Conservation (phyloP, 2,113 vertebrate species). For the Oreochromis tanganicae region DNA sequence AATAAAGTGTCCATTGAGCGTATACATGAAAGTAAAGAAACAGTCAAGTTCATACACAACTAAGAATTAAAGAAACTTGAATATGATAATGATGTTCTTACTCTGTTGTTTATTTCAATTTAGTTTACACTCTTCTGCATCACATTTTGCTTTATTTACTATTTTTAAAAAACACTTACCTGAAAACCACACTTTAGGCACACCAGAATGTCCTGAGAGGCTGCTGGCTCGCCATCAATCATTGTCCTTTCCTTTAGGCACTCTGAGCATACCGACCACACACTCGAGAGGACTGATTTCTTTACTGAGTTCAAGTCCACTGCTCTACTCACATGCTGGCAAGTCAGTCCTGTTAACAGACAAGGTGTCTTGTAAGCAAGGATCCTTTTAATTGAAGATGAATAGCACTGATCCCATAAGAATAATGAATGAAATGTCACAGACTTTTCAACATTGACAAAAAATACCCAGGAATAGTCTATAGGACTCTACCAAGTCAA, state of each 20-base stretch:
- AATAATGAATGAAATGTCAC: not conserved
- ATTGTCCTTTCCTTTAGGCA: constrained; percentile 86
- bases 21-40: not conserved
- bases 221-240: constrained; percentile 73
- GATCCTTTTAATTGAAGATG: not conserved
- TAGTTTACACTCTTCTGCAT: not conserved
- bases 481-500: not conserved
- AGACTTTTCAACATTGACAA: not conserved
- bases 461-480: not conserved
- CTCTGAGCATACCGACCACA: constrained; percentile 89
- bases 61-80: not conserved
- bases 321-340: constrained; percentile 88
- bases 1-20: not conserved
- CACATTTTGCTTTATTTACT: not conserved
- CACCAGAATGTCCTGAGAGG: constrained; percentile 81
- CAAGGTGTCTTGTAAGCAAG: not conserved
- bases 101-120: not conserved
- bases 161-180: constrained; percentile 68
- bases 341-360: constrained; percentile 79
- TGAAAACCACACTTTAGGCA: constrained; percentile 95
- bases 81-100: not conserved
- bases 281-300: constrained; percentile 78
- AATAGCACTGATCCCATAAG: not conserved
- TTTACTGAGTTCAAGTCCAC: constrained; percentile 90
- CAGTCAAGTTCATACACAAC: not conserved